A percentile compares a stretch with the other conserved stretches of the same genome.
Conservation (phyloP, 2,113 vertebrate species). For the Strix aluco region DNA sequence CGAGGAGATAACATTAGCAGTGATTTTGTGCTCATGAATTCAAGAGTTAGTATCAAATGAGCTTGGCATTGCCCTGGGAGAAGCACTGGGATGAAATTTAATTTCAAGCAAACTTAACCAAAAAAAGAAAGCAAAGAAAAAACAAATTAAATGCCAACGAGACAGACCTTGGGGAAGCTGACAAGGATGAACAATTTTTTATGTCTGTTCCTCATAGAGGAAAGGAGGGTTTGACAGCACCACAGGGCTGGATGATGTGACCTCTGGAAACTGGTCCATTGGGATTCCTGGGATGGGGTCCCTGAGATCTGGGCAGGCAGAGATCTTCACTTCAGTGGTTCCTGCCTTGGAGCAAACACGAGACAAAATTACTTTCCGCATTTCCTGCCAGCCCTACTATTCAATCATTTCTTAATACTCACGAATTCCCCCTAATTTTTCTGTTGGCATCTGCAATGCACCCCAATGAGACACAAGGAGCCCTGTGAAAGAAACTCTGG, state of each 20-base stretch:
- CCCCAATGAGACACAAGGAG: not conserved
- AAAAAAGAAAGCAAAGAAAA: not conserved
- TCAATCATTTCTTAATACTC: not conserved
- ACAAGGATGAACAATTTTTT: not conserved
- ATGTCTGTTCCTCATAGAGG: not conserved
- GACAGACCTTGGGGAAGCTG: not conserved
- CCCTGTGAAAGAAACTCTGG: not conserved
- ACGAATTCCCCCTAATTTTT: not conserved
- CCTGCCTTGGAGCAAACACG: not conserved
- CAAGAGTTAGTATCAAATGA: not conserved
- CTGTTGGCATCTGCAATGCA: not conserved
- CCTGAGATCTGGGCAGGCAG: not conserved
- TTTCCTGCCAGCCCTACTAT: not conserved
- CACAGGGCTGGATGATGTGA: not conserved
- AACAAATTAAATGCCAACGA: not conserved
- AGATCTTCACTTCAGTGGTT: rapidly evolving
- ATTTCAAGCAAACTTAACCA: not conserved
- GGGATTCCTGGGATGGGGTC: not conserved
- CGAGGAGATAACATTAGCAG: not conserved
- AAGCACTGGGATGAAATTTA: not conserved
- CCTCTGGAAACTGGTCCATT: not conserved
- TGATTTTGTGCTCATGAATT: not conserved
- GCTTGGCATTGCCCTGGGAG: not conserved
- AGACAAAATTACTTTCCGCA: not conserved
- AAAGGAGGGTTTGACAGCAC: not conserved